Evolutionary conservation across 2,113 vertebrate species (phyloP).

Genomic region (Protobothrops mucrosquamatus): DNA sequence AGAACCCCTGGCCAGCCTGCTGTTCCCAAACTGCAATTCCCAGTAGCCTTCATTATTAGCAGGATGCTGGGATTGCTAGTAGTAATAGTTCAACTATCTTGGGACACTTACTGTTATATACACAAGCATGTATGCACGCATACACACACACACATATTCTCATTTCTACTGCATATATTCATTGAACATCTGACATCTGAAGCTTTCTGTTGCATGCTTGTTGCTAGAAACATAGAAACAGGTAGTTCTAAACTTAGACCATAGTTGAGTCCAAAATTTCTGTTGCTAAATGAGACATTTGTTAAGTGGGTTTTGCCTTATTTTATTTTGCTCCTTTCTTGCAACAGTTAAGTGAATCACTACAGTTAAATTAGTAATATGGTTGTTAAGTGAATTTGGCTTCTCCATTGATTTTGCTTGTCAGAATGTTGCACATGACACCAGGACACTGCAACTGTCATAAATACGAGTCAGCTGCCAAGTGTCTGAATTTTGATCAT

Average conservation of each 20-base stretch:
- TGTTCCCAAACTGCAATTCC: not conserved
- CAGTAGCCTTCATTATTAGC: not conserved
- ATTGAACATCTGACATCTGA: not conserved
- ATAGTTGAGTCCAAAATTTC: not conserved
- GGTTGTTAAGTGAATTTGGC: not conserved
- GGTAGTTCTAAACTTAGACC: not conserved
- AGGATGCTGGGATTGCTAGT: not conserved
- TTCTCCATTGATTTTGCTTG: not conserved
- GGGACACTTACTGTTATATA: not conserved
- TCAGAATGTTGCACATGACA: not conserved
- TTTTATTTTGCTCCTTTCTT: not conserved
- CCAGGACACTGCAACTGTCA: not conserved
- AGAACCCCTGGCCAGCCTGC: not conserved
- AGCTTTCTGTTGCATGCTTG: no score
- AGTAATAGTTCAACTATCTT: not conserved
- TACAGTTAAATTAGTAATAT: not conserved
- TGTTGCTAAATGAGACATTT: not conserved
- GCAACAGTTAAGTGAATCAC: not conserved
- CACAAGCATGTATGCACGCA: rapidly evolving
- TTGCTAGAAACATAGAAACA: not conserved
- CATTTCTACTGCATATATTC: not conserved
- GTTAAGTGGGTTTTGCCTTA: not conserved
- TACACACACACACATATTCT: not conserved
- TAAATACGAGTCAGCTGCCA: not conserved
- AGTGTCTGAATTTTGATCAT: not conserved